Evolutionary conservation across 1,140 invertebrate species (phyloP), one percentile per base, ranked within the genome.

Genomic region (Formica exsecta): DNA sequence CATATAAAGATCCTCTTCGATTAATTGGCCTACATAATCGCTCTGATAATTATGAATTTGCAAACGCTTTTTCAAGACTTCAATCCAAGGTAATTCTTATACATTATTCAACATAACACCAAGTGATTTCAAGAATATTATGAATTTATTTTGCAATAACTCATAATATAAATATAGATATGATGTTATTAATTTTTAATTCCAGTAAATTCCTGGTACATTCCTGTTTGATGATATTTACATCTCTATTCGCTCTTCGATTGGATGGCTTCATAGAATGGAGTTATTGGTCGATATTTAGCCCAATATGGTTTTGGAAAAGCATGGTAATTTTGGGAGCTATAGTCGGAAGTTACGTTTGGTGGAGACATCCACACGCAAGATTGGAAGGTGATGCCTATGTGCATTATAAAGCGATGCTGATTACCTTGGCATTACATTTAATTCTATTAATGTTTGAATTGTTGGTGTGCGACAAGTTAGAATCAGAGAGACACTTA

Each of bases 221-320:
- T 95, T 96, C 96, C 86, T 99, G 98, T 95, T 96, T 99, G 87
- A 97, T 99, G 93, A 96, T 98, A 90, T 99, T 99, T 93, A 98
- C 98, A 41, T 96, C 97, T 64, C 95, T 99, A 77, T 97, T 99
- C 95, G 97, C 98, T 11, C 96, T 99, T 89, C 97, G 98, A 87
- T 96, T 99, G 73, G 99, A 99, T 95, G 97, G 97, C 80, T 97
- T 96, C 68, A 98, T 98, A 73, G 96, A 97, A 93, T 99, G 98
- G 98, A 99, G 98, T 84, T 99, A 98, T 93, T 99, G 98, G 98
- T 97, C 98, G 7, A 97, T 99, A 32, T 99, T 99, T 94, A 96
- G 97, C 44, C 99, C 99, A 66, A 97, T 99, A 94, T 99, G 98
- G 98, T 97, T 99, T 86, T 99, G 99, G 99, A 99, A 99, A 94